Percentiles rank a stretch among this genome's conserved stretches.
phyloP scores from a whole-genome alignment of 2,797 vertebrate species.

The Eptatretus atami region DNA sequence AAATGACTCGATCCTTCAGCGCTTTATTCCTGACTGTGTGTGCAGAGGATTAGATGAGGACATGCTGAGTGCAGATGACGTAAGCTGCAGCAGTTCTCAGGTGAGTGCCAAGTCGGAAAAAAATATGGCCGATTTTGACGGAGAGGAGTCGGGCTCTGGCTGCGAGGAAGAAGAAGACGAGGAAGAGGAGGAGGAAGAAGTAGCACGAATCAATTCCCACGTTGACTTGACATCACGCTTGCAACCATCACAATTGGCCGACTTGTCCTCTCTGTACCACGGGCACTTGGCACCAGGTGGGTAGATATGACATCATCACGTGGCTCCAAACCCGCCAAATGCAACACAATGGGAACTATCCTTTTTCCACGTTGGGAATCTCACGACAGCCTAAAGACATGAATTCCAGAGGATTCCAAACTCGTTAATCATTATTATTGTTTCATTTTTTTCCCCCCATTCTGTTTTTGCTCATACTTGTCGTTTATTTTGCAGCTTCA shows the following conservation, averaged over 20 bases:
- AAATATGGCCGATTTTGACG: constrained; percentile 96
- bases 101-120: constrained; percentile 97
- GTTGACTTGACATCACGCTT: constrained; percentile 85
- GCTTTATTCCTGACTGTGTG: neutral
- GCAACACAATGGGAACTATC: too few species aligned
- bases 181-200: constrained; percentile 15
- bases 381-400: too few species aligned
- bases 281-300: constrained; percentile 80
- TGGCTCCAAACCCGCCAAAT: too few species aligned
- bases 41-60: constrained; percentile 72
- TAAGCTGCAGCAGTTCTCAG: constrained; percentile 95
- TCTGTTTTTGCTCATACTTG: neutral
- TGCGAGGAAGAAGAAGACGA: constrained; percentile 32
- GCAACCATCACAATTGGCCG: constrained; percentile 69
- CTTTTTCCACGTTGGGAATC: too few species aligned
- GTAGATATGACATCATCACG: too few species aligned
- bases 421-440: neutral
- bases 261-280: constrained; percentile 89
- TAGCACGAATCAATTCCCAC: constrained; percentile 90
- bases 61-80: constrained; percentile 86
- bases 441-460: neutral
- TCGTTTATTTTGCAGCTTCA: constrained; percentile 27
- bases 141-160: constrained; percentile 83
- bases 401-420: too few species aligned
- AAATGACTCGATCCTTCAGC: neutral